phyloP scores from a whole-genome alignment of 2,797 vertebrate genomes.

The Ataeniobius toweri region DNA sequence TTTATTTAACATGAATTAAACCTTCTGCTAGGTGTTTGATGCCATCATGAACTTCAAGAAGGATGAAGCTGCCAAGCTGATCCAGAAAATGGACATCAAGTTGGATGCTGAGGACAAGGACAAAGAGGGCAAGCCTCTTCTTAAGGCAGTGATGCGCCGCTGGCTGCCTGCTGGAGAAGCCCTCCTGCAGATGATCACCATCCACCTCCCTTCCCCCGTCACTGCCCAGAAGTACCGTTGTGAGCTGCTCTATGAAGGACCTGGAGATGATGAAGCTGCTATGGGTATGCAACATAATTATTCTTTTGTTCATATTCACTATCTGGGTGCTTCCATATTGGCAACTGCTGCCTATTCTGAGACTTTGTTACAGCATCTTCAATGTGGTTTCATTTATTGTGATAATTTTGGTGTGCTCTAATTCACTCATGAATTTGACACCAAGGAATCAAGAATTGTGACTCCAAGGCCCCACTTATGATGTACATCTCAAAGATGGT shows the following conservation, averaged over 20 bases:
- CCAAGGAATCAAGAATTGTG: slow-evolving; percentile 94
- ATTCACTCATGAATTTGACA: background rate
- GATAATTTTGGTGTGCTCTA: background rate
- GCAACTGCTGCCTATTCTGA: no score
- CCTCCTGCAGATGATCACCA: slow-evolving; percentile 96
- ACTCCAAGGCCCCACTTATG: slow-evolving; percentile 92
- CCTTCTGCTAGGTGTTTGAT: slow-evolving; percentile 84
- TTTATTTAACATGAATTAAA: background rate
- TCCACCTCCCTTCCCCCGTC: slow-evolving; percentile 94
- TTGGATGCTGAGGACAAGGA: slow-evolving; percentile 90
- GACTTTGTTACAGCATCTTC: background rate
- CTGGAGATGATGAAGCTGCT: slow-evolving; percentile 91
- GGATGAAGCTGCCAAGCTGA: slow-evolving; percentile 88
- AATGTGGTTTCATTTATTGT: background rate
- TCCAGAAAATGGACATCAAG: slow-evolving; percentile 92
- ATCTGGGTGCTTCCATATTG: no score
- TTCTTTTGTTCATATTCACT: background rate
- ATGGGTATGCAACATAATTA: slow-evolving; percentile 81
- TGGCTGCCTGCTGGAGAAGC: slow-evolving; percentile 96
- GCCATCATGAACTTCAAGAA: slow-evolving; percentile 97
- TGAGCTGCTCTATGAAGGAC: slow-evolving; percentile 95
- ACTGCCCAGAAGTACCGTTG: slow-evolving; percentile 95
- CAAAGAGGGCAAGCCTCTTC: slow-evolving; percentile 92
- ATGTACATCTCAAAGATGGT: slow-evolving; percentile 99
- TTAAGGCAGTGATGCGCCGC: slow-evolving; percentile 96